phyloP scores from a whole-genome alignment of 1,140 invertebrate species.

The Drosophila rhopaloa region DNA sequence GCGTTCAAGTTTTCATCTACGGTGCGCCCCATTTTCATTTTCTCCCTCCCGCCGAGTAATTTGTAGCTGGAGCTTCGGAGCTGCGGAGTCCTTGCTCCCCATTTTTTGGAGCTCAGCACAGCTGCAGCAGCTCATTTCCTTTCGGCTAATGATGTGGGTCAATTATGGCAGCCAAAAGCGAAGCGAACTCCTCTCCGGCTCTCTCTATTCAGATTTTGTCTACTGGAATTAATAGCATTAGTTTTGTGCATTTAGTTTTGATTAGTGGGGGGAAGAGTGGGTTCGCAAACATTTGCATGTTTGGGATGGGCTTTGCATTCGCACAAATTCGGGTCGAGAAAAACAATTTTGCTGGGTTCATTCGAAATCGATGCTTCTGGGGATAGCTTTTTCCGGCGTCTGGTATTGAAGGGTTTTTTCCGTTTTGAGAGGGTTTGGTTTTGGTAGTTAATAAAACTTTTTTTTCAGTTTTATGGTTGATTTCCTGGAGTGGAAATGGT shows the following conservation, averaged over 20 bases:
- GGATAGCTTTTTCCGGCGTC: conserved; percentile 45
- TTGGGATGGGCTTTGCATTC: conserved; percentile 30
- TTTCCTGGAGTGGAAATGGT: conserved; percentile 22
- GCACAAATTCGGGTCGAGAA: conserved; percentile 20
- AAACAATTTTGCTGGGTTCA: conserved; percentile 27
- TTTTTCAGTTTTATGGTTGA: conserved; percentile 26
- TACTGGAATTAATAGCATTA: conserved; percentile 83
- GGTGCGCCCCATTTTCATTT: conserved; percentile 27
- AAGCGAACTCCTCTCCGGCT: conserved; percentile 29
- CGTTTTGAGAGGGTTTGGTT: background rate
- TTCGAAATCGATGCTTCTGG: conserved; percentile 47
- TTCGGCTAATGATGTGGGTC: conserved; percentile 81
- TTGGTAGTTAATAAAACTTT: conserved; percentile 27
- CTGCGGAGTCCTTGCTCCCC: conserved; percentile 49
- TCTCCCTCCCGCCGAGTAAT: conserved; percentile 63
- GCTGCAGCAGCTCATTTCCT: conserved; percentile 74
- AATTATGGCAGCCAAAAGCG: conserved; percentile 74
- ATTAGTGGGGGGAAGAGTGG: conserved; percentile 43
- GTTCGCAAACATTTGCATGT: conserved; percentile 57
- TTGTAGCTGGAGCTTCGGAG: conserved; percentile 58
- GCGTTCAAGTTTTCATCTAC: conserved; percentile 61
- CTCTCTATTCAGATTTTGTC: conserved; percentile 74
- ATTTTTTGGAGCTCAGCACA: conserved; percentile 46
- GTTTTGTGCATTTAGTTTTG: conserved; percentile 82
- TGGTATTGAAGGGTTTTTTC: conserved; percentile 11